A percentile compares a stretch with the other conserved stretches of the same genome.
These are phyloP conservation scores for Eclectus roratus DNA, from an alignment of 2,113 vertebrate genomes.

Conservation along the genomic window DNA sequence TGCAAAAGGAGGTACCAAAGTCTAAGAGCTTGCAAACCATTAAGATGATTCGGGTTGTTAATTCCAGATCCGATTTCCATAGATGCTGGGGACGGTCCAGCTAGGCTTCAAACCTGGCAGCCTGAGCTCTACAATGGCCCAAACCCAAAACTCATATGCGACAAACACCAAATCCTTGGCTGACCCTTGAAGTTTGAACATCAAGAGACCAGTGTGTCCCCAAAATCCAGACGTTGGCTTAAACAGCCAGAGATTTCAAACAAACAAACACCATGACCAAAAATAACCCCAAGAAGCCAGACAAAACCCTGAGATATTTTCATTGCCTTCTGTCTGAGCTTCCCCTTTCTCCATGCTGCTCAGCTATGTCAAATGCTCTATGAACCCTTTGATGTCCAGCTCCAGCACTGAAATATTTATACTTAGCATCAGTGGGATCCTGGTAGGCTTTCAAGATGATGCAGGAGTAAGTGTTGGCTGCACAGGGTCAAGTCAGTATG, in stretches of 20 bases:
- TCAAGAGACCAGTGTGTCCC: rapidly evolving
- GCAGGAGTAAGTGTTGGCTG: neutral
- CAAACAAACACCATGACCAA: neutral
- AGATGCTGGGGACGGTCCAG: neutral
- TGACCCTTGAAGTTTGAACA: neutral
- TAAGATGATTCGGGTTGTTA: neutral
- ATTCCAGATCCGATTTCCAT: neutral
- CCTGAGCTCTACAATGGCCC: neutral
- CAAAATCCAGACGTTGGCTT: neutral
- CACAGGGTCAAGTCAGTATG: neutral
- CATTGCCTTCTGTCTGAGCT: neutral
- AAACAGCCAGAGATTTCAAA: neutral
- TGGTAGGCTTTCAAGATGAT: neutral
- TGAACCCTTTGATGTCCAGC: neutral
- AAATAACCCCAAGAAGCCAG: neutral
- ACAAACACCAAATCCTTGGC: neutral
- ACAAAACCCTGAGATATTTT: neutral
- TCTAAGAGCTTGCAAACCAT: neutral
- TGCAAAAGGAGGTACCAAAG: neutral
- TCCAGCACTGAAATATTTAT: neutral
- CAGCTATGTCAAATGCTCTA: neutral
- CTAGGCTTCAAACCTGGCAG: neutral
- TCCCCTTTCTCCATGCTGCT: neutral
- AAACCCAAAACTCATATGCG: neutral
- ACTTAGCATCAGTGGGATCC: neutral